Conservation (phyloP, 2,888 invertebrate genomes). For the Erebia ligea region DNA sequence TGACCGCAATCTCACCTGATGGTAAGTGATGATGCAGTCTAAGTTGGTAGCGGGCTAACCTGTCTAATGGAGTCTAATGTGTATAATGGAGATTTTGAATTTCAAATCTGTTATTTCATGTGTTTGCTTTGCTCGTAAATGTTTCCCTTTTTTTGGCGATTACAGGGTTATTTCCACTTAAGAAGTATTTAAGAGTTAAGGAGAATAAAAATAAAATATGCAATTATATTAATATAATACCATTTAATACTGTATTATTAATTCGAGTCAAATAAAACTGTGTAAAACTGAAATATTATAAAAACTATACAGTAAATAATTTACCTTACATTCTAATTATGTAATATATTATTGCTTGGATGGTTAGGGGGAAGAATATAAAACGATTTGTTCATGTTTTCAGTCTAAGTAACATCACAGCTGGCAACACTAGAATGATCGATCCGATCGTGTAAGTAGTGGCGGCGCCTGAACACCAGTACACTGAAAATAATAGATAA, state of each 20-base stretch:
- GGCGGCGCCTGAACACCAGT: slow-evolving; percentile 95
- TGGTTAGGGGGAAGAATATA: slow-evolving; percentile 24
- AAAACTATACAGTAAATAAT: slow-evolving; percentile 40
- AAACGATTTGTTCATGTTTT: slow-evolving; percentile 51
- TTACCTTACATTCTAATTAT: slow-evolving; percentile 32
- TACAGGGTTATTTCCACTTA: too few species aligned
- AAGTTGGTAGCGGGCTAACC: too few species aligned
- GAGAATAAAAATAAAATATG: slow-evolving; percentile 18
- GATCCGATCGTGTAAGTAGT: slow-evolving; percentile 93
- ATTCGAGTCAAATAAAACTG: slow-evolving; percentile 55
- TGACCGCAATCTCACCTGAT: too few species aligned
- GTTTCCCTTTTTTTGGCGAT: too few species aligned
- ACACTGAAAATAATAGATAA: slow-evolving; percentile 86
- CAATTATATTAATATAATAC: slow-evolving; percentile 33
- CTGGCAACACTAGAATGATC: slow-evolving; percentile 89
- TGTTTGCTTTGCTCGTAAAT: too few species aligned
- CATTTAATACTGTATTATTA: slow-evolving; percentile 63
- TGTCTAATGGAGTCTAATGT: too few species aligned
- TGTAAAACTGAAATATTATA: slow-evolving; percentile 40
- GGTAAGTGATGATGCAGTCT: too few species aligned
- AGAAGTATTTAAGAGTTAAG: background rate
- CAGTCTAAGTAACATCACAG: slow-evolving; percentile 84
- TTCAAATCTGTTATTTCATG: too few species aligned
- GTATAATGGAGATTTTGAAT: too few species aligned
- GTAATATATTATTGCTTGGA: slow-evolving; percentile 29